Evolutionary conservation across 1,140 invertebrate species (phyloP), one percentile per base, ranked within the genome.

Genomic region (Anagrus nilaparvatae): DNA sequence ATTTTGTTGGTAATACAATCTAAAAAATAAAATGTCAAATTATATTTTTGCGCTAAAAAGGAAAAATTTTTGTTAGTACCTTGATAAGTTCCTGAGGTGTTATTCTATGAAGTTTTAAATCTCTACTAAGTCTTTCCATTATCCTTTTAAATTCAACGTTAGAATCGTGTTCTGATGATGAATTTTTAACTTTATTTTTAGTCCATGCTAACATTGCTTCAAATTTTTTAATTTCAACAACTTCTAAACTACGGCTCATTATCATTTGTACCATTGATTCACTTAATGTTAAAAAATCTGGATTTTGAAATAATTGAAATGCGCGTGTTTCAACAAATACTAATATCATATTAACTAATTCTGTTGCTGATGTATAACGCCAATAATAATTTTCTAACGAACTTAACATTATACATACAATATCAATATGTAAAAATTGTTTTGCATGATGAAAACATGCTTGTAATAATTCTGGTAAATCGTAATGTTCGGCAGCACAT

Each of bases 201-300:
- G 89, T 84, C 90, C 90, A 95, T 17, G 73, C 76, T 8, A 92
- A 71, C 88, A 95, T 95, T 0, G 87, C 87, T 67, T 94, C 86
- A 57, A 95, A 95, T 63, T 94, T 95, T 12, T 79, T 74, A n/a
- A 93, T 82, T 63, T 95, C 91, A 0, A 83, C 77, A 12, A 91
- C 81, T 54, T 89, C 84, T 31, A 92, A 70, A 55, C 85, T 82
- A 3, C 82, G 76, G 59, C 81, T 85, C 84, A 95, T 90, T 44
- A 94, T 90, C 84, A 88, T 88, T 60, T 89, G 86, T 1, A 95
- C 87, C 87, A 94, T 91, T 0, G 87, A 92, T 58, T 94, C 90
- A 40, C 87, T 92, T 3, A 94, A 73, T 25, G 81, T 82, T 1
- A 92, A 67, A 55, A 91, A 95, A 54, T 93, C 87, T 1, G 76